Evolutionary conservation across 1,140 invertebrate genomes (phyloP).

Genomic region (Aphelinus atriplicis): DNA sequence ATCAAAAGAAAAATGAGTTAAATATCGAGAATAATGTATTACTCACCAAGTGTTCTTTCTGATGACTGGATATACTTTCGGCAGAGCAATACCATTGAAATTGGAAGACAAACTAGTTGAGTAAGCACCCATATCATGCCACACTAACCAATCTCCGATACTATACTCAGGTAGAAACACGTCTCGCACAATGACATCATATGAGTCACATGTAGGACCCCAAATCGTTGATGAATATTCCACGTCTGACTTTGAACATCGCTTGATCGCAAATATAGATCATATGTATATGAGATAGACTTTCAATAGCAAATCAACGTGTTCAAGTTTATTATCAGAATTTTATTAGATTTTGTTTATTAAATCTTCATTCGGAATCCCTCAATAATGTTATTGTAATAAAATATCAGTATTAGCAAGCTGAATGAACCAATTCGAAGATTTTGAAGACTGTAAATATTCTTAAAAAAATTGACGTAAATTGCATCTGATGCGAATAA

Average conservation of each 20-base stretch:
- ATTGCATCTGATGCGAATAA: too few relatives aligned
- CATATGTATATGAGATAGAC: conserved; percentile 1
- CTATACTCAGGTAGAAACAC: conserved; percentile 60
- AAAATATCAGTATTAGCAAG: too few relatives aligned
- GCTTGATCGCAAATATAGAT: background rate
- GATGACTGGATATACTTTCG: conserved; percentile 57
- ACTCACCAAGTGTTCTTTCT: conserved; percentile 42
- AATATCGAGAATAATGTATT: background rate
- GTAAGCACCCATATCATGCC: conserved; percentile 70
- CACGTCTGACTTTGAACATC: conserved; percentile 7
- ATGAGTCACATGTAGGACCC: conserved; percentile 73
- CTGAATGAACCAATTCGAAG: too few relatives aligned
- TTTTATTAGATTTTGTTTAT: too few relatives aligned
- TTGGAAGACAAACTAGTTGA: conserved; percentile 65
- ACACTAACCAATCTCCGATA: conserved; percentile 68
- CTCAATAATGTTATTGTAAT: too few relatives aligned
- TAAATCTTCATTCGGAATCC: too few relatives aligned
- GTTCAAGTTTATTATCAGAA: background rate
- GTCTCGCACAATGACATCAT: conserved; percentile 67
- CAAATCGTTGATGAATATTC: conserved; percentile 63
- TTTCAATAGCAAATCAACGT: background rate
- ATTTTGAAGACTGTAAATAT: too few relatives aligned
- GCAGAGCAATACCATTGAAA: conserved; percentile 69
- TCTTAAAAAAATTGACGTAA: too few relatives aligned
- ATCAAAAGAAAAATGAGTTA: too few relatives aligned